Base-by-base conservation (phyloP, 2,888 invertebrate species). In the Scaptomyza tumidula region DNA sequence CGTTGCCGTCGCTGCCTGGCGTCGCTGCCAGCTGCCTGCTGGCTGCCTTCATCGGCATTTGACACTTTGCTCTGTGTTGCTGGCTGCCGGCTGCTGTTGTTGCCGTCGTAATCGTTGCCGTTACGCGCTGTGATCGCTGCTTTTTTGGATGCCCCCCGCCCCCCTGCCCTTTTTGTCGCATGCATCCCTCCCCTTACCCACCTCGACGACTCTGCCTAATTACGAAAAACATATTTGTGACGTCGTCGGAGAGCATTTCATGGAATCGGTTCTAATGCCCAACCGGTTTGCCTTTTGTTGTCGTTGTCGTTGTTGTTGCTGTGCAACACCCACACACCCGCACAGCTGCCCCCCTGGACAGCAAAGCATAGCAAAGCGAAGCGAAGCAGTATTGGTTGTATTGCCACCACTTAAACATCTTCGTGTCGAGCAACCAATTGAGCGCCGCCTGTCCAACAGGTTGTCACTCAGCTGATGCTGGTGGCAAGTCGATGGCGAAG, bases 391-490 rank as follows among this genome's bases (percentile, higher is more conserved):
- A 24, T 24, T 24, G 24, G 24, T 35, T 11, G 13, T n/a, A n/a
- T 37, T 37, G 37, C 37, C 37, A n/a, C 37, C n/a, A n/a, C n/a
- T 45, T 27, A 10, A 27, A 44, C 50, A 45, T 31, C 54, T 24
- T 53, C 31, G 24, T 39, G 31, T 27, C 60, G 45, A 37, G 53
- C 55, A 24, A 45, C 27, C 75, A 78, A 78, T 76, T 78, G 79
- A 63, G 55, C 61, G 66, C 37, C 61, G 66, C 37, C 57, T 63
- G 75, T 66, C 58, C 69, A 80, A 81, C 82, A 85, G 82, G 79
- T 85, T 80, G 80, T 70, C 80, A 71, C 60, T 86, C 85, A 80
- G 62, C 71, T 57, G 68, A 19, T 19, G 19, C 71, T 57, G 54
- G 19, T 59, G 68, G 41, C 68, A 55, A 48, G 52, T 14, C 16